Base-by-base conservation (phyloP, 2,113 vertebrate genomes). In the Platysteira castanea region DNA sequence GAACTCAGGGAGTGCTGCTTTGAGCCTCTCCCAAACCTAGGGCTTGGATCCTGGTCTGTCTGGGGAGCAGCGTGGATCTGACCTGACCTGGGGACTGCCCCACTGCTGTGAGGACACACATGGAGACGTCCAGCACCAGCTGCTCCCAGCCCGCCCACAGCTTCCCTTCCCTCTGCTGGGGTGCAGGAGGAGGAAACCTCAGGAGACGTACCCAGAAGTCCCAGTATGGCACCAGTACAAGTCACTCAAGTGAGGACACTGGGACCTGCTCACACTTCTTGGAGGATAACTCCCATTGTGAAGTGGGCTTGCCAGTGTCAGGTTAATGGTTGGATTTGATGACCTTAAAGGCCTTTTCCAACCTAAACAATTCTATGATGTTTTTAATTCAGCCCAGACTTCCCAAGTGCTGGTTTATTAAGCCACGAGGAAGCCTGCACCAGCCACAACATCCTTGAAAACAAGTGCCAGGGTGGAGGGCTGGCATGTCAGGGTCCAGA, bases 361-460 rank as follows among this genome's bases (percentile, higher is more conserved):
- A 53, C 30, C 30, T 15, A 15, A 49, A 31, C 2, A 6, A 67
- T 35, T 53, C 46, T 33, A 9, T 22, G 30, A 35, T 19, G 13
- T 30, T 41, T n/a, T 35, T 63, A 84, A 91, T 91, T 68, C 94
- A 92, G 53, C 67, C 42, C 67, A 52, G 83, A 74, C 81, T 87
- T 61, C 73, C 76, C 49, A 90, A 70, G 90, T 88, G 85, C 89
- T 77, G 69, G 52, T 90, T 93, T 93, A 88, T 74, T 81, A 94
- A 95, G 67, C 75, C 10, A 7, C 13, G 44, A 81, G 81, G 77
- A 60, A 96, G 82, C 73, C 73, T 65, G 35, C 59, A 41, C 54
- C 49, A 68, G 73, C 56, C 71, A 46, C 12, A 4, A 47, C 46
- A 68, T 80, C 65, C 90, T 90, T 39, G 79, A 73, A 77, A 90